phyloP scores from a whole-genome alignment of 1,140 invertebrate species.

The Drosophila mojavensis region DNA sequence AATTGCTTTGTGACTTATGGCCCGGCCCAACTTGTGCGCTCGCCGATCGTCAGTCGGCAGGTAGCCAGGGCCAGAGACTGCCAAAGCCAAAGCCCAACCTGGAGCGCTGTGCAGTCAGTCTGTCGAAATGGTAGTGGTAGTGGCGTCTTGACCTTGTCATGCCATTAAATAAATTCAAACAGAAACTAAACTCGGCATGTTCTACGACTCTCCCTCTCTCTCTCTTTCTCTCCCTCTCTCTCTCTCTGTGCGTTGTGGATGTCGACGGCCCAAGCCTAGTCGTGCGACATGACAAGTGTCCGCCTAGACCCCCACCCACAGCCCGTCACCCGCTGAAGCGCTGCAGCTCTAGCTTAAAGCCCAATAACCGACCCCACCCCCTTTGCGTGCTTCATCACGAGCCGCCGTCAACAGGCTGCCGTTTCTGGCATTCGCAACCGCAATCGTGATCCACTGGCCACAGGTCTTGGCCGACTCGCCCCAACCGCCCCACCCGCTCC shows the following conservation, averaged over 20 bases:
- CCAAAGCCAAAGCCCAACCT: constrained; percentile 3
- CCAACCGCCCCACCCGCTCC: background rate
- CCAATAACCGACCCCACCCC: constrained; percentile 22
- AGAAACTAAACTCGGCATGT: constrained; percentile 70
- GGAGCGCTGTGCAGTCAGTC: constrained; percentile 30
- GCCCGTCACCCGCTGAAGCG: background rate
- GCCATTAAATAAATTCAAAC: constrained; percentile 79
- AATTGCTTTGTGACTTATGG: constrained; percentile 84
- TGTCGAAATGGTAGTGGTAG: constrained; percentile 57
- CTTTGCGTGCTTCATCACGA: constrained; percentile 29
- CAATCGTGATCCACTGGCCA: constrained; percentile 39
- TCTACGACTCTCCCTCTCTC: constrained; percentile 14
- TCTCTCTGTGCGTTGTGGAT: constrained; percentile 22
- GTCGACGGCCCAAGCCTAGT: constrained; percentile 15
- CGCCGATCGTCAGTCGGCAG: constrained; percentile 63
- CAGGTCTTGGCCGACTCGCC: constrained; percentile 1
- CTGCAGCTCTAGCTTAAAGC: background rate
- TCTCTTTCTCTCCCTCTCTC: background rate
- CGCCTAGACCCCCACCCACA: constrained; percentile 40
- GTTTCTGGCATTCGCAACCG: constrained; percentile 21
- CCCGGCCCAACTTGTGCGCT: constrained; percentile 73
- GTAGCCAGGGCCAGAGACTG: constrained; percentile 48
- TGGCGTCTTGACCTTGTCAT: constrained; percentile 81
- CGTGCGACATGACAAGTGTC: constrained; percentile 73
- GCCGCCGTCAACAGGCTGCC: constrained; percentile 24